phyloP scores from a whole-genome alignment of 2,113 vertebrate species.

The pig (Sus scrofa) region DNA sequence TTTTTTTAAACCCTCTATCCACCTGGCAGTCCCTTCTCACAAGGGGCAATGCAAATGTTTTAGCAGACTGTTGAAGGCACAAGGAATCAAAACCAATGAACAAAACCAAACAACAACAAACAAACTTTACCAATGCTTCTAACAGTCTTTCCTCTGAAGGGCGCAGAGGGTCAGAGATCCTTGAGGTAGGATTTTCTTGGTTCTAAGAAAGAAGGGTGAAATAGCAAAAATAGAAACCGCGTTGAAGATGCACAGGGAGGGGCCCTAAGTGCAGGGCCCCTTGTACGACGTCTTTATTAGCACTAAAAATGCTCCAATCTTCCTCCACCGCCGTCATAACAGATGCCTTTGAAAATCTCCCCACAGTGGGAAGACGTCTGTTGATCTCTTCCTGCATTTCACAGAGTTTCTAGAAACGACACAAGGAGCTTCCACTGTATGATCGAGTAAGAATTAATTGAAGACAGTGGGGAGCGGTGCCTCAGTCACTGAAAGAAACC shows the following conservation, averaged over 20 bases:
- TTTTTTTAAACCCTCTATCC: background rate
- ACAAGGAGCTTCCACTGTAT: background rate
- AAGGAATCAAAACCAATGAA: background rate
- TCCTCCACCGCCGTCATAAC: conserved; percentile 30
- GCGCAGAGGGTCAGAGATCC: conserved; percentile 63
- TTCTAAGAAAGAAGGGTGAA: conserved; percentile 75
- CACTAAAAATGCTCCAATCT: conserved; percentile 63
- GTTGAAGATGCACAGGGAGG: conserved; percentile 70
- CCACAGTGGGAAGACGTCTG: conserved; percentile 57
- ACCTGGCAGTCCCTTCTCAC: background rate
- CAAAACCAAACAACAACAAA: background rate
- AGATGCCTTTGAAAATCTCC: conserved; percentile 71
- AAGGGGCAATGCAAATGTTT: background rate
- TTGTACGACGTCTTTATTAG: conserved; percentile 67
- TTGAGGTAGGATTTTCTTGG: conserved; percentile 67
- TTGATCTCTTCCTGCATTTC: conserved; percentile 59
- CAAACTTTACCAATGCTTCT: background rate
- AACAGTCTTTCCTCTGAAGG: conserved; percentile 47
- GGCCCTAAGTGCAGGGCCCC: conserved; percentile 61
- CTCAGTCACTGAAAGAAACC: background rate
- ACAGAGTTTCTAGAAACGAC: conserved; percentile 37
- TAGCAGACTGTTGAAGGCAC: background rate
- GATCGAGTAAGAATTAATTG: background rate
- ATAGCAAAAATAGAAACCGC: conserved; percentile 81
- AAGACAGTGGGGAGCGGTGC: background rate